Evolutionary conservation across 2,888 invertebrate genomes (phyloP), one percentile per base, ranked within the genome.

Genomic region (Drosophila monieri): DNA sequence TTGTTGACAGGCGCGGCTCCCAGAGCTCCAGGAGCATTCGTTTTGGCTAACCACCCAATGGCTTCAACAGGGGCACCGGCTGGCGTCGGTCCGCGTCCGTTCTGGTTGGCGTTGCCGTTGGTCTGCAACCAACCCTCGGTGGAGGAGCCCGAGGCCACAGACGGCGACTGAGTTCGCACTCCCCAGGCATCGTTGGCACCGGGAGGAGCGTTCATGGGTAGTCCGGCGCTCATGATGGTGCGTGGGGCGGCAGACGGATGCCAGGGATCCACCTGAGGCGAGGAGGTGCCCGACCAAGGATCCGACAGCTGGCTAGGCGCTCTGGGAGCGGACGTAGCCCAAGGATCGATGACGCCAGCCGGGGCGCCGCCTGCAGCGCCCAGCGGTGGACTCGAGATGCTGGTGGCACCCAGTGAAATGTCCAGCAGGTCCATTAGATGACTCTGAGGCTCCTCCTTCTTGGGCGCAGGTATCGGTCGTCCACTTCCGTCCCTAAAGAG

Each of bases 381-480:
- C 60, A 89, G 76, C 67, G 90, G 92, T 73, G 92, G 92, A 73
- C 92, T 92, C 14, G 93, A 91, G 75, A 93, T 93, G 76, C 93
- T 93, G n/a, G 93, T 92, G 70, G 93, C 93, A 6, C 95, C 94
- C 86, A 97, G 93, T 90, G 94, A 95, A 73, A 97, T 96, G 90
- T 97, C 97, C 84, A 97, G 92, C 88, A 97, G 92, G 92, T 97
- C 97, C 67, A 97, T 93, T 91, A 97, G 93, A 91, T 96, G 96
- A 77, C 96, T 96, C 89, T 93, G 94, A 74, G 92, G 93, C 65
- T 89, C 83, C 60, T 81, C 80, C 54, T 85, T 86, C 44, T 79
- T 87, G 35, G 86, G 81, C 27, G 78, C 78, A 23, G 74, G 51
- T 8, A 74, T 70, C 18, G 89, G 85, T 1, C 77, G 73, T 5